phyloP scores from a whole-genome alignment of 1,140 invertebrate genomes.

The Pinna nobilis region DNA sequence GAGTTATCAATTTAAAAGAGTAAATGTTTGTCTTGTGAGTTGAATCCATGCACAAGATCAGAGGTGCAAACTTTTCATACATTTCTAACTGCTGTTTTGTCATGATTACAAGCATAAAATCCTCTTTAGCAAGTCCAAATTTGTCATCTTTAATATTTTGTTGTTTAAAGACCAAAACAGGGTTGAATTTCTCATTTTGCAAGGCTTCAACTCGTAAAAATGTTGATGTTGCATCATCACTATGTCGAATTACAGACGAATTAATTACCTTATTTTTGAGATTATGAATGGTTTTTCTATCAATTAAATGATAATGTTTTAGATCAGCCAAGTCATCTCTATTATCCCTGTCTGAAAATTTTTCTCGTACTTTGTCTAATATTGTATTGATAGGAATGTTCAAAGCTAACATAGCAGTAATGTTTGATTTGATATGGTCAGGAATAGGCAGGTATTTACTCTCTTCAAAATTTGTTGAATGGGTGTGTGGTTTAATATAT shows the following conservation, averaged over 20 bases:
- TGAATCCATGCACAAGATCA: not conserved
- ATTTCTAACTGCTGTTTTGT: conserved; percentile 2
- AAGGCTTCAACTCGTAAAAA: not conserved
- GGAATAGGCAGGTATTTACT: not conserved
- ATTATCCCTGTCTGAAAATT: not conserved
- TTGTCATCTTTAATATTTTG: not conserved
- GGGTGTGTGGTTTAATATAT: not conserved
- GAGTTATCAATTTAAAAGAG: not conserved
- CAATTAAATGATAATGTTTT: conserved; percentile 18
- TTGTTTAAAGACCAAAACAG: conserved; percentile 6
- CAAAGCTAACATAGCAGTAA: not conserved
- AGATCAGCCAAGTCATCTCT: not conserved
- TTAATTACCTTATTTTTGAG: conserved; percentile 1
- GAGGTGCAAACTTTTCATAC: not conserved
- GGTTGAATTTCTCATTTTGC: not conserved
- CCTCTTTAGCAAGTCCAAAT: not conserved
- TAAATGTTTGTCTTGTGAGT: not conserved
- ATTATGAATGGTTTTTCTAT: conserved; percentile 14
- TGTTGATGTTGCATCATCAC: conserved; percentile 8
- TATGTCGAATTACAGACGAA: not conserved
- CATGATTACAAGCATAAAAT: conserved; percentile 1
- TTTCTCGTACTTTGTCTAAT: not conserved
- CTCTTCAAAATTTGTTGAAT: conserved; percentile 2
- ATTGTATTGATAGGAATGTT: conserved; percentile 1
- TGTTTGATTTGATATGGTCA: not conserved